phyloP scores from a whole-genome alignment of 2,797 vertebrate species.

The Buphagus erythrorhynchus region DNA sequence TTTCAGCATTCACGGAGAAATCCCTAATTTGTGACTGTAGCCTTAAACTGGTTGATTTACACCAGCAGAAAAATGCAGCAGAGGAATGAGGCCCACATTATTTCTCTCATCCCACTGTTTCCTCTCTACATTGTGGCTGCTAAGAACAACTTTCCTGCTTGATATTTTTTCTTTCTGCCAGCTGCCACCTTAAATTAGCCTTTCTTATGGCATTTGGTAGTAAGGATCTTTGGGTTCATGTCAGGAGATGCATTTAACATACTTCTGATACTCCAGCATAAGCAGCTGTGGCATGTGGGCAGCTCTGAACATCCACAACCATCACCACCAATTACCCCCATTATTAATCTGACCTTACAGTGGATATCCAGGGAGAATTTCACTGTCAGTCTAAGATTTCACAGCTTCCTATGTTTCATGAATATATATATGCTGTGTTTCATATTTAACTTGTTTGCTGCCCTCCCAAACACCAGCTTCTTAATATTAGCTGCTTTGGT shows the following conservation, averaged over 20 bases:
- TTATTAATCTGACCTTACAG: conserved; percentile 39
- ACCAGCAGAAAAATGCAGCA: background rate
- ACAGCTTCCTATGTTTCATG: conserved; percentile 50
- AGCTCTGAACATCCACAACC: conserved; percentile 54
- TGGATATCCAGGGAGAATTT: conserved; percentile 53
- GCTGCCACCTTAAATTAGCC: conserved; percentile 26
- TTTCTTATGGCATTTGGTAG: background rate
- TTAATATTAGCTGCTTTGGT: conserved; percentile 54
- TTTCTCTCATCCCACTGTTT: background rate
- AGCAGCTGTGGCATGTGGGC: conserved; percentile 32
- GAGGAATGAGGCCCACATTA: background rate
- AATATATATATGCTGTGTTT: background rate
- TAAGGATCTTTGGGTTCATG: background rate
- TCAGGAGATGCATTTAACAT: conserved; percentile 39
- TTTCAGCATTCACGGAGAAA: background rate
- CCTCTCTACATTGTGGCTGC: background rate
- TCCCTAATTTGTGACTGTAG: background rate
- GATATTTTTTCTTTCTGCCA: conserved; percentile 7
- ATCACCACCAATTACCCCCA: conserved; percentile 59
- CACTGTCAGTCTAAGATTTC: conserved; percentile 48
- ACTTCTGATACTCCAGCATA: conserved; percentile 7
- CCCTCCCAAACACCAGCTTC: conserved; percentile 16
- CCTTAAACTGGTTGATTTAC: background rate
- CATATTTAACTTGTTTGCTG: conserved; percentile 61
- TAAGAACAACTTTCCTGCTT: conserved; percentile 3